These are phyloP conservation scores for Cichladusa arquata DNA, from an alignment of 2,113 vertebrate genomes.

Conservation along the genomic window DNA sequence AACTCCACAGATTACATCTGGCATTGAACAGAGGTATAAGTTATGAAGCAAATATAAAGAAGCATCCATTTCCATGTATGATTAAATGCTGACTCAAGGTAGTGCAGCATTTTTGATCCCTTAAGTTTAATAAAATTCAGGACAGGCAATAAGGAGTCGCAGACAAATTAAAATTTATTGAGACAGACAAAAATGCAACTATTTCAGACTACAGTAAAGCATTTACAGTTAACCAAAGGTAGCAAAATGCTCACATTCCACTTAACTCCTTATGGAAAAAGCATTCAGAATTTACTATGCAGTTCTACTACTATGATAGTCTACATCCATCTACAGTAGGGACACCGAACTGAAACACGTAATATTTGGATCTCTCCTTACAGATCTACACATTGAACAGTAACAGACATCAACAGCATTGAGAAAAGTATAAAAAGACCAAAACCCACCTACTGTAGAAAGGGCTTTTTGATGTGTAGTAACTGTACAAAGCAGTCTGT, in stretches of 20 bases:
- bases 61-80: neutral
- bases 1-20: neutral
- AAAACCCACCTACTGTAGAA: constrained; percentile 78
- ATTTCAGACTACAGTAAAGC: constrained; percentile 78
- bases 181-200: constrained; percentile 81
- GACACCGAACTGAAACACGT: constrained; percentile 74
- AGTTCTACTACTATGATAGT: constrained; percentile 71
- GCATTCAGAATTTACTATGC: constrained; percentile 77
- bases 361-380: constrained; percentile 70
- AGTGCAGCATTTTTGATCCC: neutral
- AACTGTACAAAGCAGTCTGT: constrained; percentile 71
- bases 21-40: neutral
- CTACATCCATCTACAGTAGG: constrained; percentile 75
- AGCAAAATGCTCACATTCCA: constrained; percentile 79
- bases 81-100: constrained; percentile 14
- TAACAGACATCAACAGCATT: constrained; percentile 72
- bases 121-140: constrained; percentile 16
- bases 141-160: constrained; percentile 10
- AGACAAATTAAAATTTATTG: constrained; percentile 85
- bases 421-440: constrained; percentile 82
- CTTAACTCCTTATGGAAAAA: constrained; percentile 73
- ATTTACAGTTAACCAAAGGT: constrained; percentile 76
- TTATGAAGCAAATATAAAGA: neutral
- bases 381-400: constrained; percentile 71
- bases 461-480: constrained; percentile 69